These are phyloP conservation scores for Dendrocincla tyrannina DNA, from an alignment of 2,797 vertebrate species.

Conservation along the genomic window DNA sequence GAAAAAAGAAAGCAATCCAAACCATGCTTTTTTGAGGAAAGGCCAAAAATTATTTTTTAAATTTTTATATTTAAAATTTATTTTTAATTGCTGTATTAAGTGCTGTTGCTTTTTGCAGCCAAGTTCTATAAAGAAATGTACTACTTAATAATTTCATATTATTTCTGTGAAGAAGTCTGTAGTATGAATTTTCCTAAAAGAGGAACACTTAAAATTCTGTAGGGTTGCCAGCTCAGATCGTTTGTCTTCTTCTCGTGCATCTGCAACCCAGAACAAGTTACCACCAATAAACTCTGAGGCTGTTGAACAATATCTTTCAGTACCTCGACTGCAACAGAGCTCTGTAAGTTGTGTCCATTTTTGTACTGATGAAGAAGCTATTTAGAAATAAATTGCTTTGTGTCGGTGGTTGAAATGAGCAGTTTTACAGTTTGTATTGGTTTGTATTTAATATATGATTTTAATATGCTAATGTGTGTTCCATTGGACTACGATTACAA, in stretches of 20 bases:
- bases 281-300: conserved; percentile 75
- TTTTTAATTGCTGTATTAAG: background rate
- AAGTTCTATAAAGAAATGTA: background rate
- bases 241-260: conserved; percentile 56
- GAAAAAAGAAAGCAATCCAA: background rate
- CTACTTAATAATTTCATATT: background rate
- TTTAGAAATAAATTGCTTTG: background rate
- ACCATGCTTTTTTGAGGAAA: background rate
- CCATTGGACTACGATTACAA: background rate
- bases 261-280: conserved; percentile 65
- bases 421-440: background rate
- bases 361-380: background rate
- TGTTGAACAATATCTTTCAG: conserved; percentile 52
- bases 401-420: background rate
- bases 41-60: too few relatives aligned
- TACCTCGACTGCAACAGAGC: conserved; percentile 50
- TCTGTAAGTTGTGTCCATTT: conserved; percentile 71
- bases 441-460: background rate
- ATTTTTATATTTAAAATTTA: too few relatives aligned
- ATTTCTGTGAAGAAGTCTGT: background rate
- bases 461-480: background rate
- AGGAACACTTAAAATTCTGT: background rate
- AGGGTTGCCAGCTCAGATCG: conserved; percentile 72
- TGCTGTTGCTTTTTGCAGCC: background rate
- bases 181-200: background rate